Conservation (phyloP, 2,888 invertebrate genomes). For the Drosophila incognita region DNA sequence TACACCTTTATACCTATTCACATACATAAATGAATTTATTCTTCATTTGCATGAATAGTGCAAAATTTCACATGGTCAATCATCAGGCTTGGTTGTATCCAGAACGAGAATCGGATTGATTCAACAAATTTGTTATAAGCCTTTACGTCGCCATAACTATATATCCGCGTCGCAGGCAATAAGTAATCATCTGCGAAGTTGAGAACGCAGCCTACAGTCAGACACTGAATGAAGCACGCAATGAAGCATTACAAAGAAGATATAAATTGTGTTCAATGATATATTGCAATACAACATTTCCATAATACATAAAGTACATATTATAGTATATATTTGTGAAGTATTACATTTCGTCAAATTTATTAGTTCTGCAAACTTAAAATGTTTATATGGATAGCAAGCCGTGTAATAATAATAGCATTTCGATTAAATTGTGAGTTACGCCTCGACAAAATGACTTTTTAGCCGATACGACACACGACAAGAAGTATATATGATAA, state of each 20-base stretch:
- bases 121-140: background rate
- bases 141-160: background rate
- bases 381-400: no score
- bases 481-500: background rate
- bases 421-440: no score
- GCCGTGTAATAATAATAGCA: no score
- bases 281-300: no score
- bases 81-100: slow-evolving; percentile 32
- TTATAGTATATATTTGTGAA: no score
- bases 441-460: background rate
- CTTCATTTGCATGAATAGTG: slow-evolving; percentile 23
- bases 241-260: no score
- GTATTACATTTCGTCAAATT: no score
- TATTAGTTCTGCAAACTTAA: no score
- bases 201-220: background rate
- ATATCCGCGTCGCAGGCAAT: fast-evolving
- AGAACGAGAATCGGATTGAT: background rate
- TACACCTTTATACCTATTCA: background rate
- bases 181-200: slow-evolving; percentile 41
- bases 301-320: no score
- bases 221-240: no score
- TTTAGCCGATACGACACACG: background rate
- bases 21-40: slow-evolving; percentile 5
- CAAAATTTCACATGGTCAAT: slow-evolving; percentile 43
- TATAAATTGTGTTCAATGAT: no score